Base-by-base conservation (phyloP, 1,140 invertebrate species). In the Odontomachus brunneus region DNA sequence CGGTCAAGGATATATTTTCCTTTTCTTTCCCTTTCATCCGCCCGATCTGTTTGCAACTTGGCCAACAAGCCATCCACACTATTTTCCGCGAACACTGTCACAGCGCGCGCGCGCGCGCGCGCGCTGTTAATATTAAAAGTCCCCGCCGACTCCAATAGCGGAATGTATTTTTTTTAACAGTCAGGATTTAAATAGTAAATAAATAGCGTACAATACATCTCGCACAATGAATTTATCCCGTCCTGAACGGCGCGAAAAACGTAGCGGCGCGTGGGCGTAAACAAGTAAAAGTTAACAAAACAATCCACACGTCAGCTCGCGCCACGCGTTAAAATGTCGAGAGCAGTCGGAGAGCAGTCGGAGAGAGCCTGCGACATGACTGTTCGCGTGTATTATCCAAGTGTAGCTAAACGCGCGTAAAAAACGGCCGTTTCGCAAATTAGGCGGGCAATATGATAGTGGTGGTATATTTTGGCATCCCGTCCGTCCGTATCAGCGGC, bases 201-300 rank as follows among this genome's bases (percentile, higher is more conserved):
- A 78, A 78, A 78, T 80, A 80, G 75, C 71, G 33, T 80, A 71
- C 69, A 80, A 80, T 80, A 53, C 65, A 71, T 69, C 65, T 69
- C 75, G 65, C 24, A 57, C 75, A 80, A 80, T 80, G 75, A 80
- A 80, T 80, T 80, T 65, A 80, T 80, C 65, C 75, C 51, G 75
- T 80, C 24, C 33, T 71, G 75, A 14, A 71, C 65, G 53, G 75
- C 57, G 75, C 51, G 65, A 80, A 80, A 80, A 80, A 69, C 22
- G 65, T 80, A 48, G 65, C 65, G 17, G 33, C 33, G 75, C 63
- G 72, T 65, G 73, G 59, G 44, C 73, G 51, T 69, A 80, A 80
- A 80, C 75, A 80, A 80, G 75, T 80, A 80, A 80, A 71, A 80
- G 75, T 80, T 80, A 80, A 80, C 75, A 80, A 80, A 80, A 80